These are phyloP conservation scores for Eupleurogrammus muticus DNA, from an alignment of 2,797 vertebrate genomes.

Conservation along the genomic window DNA sequence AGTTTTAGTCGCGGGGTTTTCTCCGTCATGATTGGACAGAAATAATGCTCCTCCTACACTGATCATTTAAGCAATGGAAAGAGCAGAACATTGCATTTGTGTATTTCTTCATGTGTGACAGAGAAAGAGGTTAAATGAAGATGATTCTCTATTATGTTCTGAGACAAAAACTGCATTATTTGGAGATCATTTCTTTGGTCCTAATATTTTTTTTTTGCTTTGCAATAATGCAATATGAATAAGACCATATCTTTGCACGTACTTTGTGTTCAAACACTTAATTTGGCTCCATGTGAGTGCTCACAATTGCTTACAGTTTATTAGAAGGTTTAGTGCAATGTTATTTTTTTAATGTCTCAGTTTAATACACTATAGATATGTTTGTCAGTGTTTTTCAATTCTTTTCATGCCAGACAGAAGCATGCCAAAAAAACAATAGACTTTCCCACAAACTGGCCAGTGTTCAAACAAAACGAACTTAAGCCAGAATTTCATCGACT, in stretches of 20 bases:
- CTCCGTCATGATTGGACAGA: slow-evolving; percentile 63
- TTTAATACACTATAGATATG: background rate
- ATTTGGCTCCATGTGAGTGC: background rate
- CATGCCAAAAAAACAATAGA: slow-evolving; percentile 25
- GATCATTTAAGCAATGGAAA: slow-evolving; percentile 26
- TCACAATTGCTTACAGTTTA: background rate
- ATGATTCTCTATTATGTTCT: slow-evolving; percentile 20
- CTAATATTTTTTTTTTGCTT: background rate
- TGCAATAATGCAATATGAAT: slow-evolving; percentile 5
- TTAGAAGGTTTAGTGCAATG: slow-evolving; percentile 1
- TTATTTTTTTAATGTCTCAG: background rate
- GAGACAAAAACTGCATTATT: background rate
- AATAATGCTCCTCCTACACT: slow-evolving; percentile 49
- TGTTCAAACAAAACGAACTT: slow-evolving; percentile 58
- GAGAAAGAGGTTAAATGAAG: slow-evolving; percentile 22
- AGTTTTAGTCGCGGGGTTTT: slow-evolving; percentile 41
- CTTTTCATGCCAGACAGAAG: slow-evolving; percentile 4
- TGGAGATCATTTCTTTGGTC: background rate
- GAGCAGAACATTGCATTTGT: slow-evolving; percentile 14
- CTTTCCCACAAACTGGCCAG: slow-evolving; percentile 50
- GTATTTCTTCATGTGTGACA: slow-evolving; percentile 20
- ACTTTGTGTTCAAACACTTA: background rate
- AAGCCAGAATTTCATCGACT: slow-evolving; percentile 63
- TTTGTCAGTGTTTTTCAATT: background rate
- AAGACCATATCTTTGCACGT: background rate